Evolutionary conservation across 2,797 vertebrate genomes (phyloP).

Genomic region (Spinus olivaceus): DNA sequence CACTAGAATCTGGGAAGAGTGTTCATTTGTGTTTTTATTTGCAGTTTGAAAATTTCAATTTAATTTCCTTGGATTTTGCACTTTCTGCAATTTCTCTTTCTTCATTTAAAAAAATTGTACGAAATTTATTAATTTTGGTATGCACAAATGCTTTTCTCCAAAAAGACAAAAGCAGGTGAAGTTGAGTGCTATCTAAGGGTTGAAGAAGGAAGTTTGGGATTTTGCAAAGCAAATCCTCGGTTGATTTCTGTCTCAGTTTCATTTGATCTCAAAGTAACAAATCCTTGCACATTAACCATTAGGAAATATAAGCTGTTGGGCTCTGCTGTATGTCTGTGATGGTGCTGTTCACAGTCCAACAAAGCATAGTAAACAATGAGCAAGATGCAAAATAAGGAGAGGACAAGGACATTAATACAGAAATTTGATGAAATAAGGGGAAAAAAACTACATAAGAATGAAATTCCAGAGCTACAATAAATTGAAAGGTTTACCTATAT

Average conservation of each 20-base stretch:
- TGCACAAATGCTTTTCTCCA: neutral
- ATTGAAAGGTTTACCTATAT: neutral
- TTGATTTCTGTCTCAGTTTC: neutral
- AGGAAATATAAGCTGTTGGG: neutral
- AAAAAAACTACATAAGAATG: neutral
- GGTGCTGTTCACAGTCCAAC: neutral
- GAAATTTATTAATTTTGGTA: neutral
- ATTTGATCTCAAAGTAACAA: neutral
- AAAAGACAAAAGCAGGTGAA: neutral
- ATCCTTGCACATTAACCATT: neutral
- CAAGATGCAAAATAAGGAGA: neutral
- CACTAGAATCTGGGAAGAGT: neutral
- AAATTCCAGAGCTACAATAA: neutral
- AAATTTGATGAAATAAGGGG: neutral
- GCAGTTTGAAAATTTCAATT: neutral
- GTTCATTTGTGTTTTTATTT: neutral
- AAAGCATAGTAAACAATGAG: neutral
- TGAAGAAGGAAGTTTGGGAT: neutral
- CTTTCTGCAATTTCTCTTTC: neutral
- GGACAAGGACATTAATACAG: neutral
- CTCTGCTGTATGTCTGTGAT: neutral
- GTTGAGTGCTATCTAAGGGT: neutral
- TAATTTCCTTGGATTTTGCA: neutral
- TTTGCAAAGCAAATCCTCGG: neutral
- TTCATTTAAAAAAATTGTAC: neutral